Evolutionary conservation across 2,797 vertebrate genomes (phyloP).

Genomic region (Cyclura pinguis): DNA sequence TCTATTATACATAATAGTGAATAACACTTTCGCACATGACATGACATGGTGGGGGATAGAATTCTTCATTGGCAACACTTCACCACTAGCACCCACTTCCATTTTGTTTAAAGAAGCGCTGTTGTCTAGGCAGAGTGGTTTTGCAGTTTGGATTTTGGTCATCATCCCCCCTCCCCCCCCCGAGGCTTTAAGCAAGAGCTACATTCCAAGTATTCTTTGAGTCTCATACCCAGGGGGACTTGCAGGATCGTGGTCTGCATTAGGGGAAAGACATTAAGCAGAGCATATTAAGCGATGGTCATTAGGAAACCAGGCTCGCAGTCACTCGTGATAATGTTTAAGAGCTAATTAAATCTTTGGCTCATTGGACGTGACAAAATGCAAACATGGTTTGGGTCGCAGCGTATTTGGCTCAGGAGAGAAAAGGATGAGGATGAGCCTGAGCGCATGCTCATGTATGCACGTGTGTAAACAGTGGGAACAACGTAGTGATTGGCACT

Average conservation of each 20-base stretch:
- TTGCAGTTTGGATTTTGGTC: conserved; percentile 33
- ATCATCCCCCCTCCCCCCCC: neutral
- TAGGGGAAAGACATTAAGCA: conserved; percentile 58
- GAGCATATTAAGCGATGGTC: conserved; percentile 55
- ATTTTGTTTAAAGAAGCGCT: conserved; percentile 1
- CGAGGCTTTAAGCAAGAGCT: conserved; percentile 20
- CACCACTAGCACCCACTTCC: no score
- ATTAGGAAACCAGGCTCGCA: conserved; percentile 57
- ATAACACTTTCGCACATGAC: neutral
- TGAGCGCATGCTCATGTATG: neutral
- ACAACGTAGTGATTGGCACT: neutral
- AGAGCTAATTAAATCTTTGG: conserved; percentile 72
- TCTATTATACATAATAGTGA: conserved; percentile 5
- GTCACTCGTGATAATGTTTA: conserved; percentile 62
- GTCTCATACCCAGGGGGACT: conserved; percentile 7
- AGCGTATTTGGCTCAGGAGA: conserved; percentile 43
- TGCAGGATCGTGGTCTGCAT: neutral
- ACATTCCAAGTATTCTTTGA: fast-evolving
- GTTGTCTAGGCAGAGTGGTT: neutral
- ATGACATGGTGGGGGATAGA: neutral
- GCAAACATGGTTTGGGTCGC: conserved; percentile 56
- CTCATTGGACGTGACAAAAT: conserved; percentile 72
- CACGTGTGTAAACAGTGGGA: neutral
- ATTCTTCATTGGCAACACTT: neutral
- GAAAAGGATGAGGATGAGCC: conserved; percentile 7